Conservation (phyloP, 2,888 invertebrate species). For the Agonopterix subpropinquella region DNA sequence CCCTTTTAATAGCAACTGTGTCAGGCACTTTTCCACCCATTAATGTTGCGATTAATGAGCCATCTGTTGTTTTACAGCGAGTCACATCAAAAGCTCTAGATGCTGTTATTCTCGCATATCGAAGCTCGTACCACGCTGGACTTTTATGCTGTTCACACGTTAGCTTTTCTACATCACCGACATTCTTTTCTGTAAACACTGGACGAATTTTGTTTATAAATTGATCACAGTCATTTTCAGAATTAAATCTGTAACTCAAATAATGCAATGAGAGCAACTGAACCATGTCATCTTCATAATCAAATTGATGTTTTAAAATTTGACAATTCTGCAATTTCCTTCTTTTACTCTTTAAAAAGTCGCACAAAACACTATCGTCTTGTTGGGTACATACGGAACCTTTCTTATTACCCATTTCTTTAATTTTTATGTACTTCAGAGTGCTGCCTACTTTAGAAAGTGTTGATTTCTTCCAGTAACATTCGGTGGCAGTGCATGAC, state of each 20-base stretch:
- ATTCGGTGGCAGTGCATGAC: slow-evolving; percentile 20
- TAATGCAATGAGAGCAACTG: slow-evolving; percentile 13
- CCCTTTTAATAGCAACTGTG: slow-evolving; percentile 9
- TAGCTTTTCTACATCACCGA: background rate
- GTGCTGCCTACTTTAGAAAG: slow-evolving; percentile 23
- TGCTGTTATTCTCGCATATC: slow-evolving; percentile 23
- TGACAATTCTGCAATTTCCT: slow-evolving; percentile 18
- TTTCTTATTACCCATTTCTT: slow-evolving; percentile 18
- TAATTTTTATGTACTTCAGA: slow-evolving; percentile 23
- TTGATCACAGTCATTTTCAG: slow-evolving; percentile 6
- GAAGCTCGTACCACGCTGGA: slow-evolving; percentile 19
- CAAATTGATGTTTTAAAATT: slow-evolving; percentile 20
- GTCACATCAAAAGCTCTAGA: slow-evolving; percentile 17
- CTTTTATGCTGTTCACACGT: slow-evolving; percentile 13
- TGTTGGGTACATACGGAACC: slow-evolving; percentile 9
- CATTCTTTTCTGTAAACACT: too few relatives aligned
- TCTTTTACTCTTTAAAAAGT: slow-evolving; percentile 18
- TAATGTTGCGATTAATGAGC: slow-evolving; percentile 12
- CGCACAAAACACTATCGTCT: slow-evolving; percentile 8
- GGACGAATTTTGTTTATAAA: slow-evolving; percentile 7
- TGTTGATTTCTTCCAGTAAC: slow-evolving; percentile 30
- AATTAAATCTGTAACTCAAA: slow-evolving; percentile 14
- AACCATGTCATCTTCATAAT: slow-evolving; percentile 9
- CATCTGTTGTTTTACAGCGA: slow-evolving; percentile 16
- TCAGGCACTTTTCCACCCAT: slow-evolving; percentile 10